Conservation (phyloP, 2,888 invertebrate species). For the Thymelicus acteon region DNA sequence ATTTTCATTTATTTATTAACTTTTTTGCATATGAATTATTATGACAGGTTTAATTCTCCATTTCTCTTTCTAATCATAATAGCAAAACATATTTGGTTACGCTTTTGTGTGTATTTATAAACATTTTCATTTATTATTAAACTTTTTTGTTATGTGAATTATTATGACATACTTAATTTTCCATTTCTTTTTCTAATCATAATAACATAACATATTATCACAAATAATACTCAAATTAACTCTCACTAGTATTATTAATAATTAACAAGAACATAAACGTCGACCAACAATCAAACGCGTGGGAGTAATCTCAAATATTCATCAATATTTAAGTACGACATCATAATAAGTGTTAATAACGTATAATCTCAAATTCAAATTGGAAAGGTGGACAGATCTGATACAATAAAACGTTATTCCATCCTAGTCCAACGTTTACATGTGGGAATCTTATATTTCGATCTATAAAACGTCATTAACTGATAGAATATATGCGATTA, state of each 20-base stretch:
- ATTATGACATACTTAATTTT: too few species aligned
- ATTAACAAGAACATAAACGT: conserved; percentile 25
- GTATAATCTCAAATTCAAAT: conserved; percentile 31
- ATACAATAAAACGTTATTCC: conserved; percentile 37
- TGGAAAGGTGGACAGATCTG: conserved; percentile 37
- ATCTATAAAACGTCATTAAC: conserved; percentile 41
- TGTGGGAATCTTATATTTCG: conserved; percentile 34
- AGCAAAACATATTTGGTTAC: not conserved
- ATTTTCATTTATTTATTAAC: too few species aligned
- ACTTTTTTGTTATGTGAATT: too few species aligned
- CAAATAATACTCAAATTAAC: conserved; percentile 27
- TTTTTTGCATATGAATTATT: too few species aligned
- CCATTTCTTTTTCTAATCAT: not conserved
- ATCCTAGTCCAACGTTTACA: conserved; percentile 32
- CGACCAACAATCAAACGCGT: conserved; percentile 33
- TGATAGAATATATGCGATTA: conserved; percentile 38
- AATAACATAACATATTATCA: conserved; percentile 1
- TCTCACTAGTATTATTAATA: conserved; percentile 28
- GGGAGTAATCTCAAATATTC: conserved; percentile 37
- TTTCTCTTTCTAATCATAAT: not conserved
- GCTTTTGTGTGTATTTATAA: not conserved
- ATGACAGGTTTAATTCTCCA: not conserved
- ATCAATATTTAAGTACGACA: conserved; percentile 34
- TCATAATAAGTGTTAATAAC: conserved; percentile 36
- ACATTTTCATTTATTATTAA: too few species aligned